Evolutionary conservation across 2,797 vertebrate genomes (phyloP), one percentile per base, ranked within the genome.

Genomic region (Karalla daura): DNA sequence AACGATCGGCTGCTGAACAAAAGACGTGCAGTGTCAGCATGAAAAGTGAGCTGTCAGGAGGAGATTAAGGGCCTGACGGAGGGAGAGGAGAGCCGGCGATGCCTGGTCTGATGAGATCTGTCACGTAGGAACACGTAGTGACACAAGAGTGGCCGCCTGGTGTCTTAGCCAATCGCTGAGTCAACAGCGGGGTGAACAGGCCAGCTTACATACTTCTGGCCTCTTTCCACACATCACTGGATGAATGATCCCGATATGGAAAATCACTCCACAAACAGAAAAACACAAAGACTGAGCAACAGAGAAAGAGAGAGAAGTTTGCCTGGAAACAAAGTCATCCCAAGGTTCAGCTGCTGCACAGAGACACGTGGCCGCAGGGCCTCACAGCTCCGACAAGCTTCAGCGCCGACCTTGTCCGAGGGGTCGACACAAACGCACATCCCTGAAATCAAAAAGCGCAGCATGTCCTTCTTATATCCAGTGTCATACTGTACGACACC

Each of bases 151-250:
- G 84, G 88, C 86, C 78, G 81, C 91, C 86, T 87, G 74, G 91
- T 81, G 65, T 89, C 88, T 88, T 83, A 70, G 74, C 80, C 85
- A 89, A 90, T 93, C 90, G 7, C 92, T 93, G 92, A 95, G 95
- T 94, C 95, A 96, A 95, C 71, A 91, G 41, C 44, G 27, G 63
- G 59, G 85, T 78, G 90, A 94, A 88, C 81, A 94, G 89, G 70
- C 85, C 91, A 89, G 78, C 76, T 76, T 18, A 51, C 91, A 90
- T 91, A 85, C 80, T 91, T 91, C 85, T 87, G 50, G 7, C 67
- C 82, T 91, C 71, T 90, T 91, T 83, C 75, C 83, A 83, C 83
- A 90, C 88, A 81, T 86, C 78, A 67, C 76, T 63, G 72, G 12
- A 85, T 75, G 91, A 94, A 89, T 89, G 80, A 89, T 76, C 71